Conservation (phyloP, 30 jellyfish, hydroid and myxozoan species). For the Morbakka virulenta region DNA sequence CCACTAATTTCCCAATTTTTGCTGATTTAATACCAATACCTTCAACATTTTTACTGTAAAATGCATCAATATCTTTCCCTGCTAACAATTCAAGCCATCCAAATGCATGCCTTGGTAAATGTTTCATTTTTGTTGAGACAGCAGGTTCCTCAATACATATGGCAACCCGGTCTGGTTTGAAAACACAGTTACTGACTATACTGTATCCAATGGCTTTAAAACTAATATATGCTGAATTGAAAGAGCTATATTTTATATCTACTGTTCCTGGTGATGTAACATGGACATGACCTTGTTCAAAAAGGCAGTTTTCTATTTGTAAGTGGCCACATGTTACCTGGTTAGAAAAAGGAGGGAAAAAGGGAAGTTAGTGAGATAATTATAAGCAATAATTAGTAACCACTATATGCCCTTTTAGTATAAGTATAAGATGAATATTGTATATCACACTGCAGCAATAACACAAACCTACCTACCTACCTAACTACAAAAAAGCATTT, state of each 20-base stretch:
- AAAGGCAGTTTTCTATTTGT: slow-evolving; percentile 61
- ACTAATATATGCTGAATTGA: slow-evolving; percentile 64
- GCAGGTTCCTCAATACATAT: slow-evolving; percentile 75
- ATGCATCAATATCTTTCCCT: slow-evolving; percentile 20
- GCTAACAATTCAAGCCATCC: slow-evolving; percentile 73
- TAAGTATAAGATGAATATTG: no score
- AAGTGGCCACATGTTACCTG: slow-evolving; percentile 74
- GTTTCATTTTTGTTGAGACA: slow-evolving; percentile 15
- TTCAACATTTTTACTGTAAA: slow-evolving; percentile 17
- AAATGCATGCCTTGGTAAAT: slow-evolving; percentile 42
- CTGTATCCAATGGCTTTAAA: slow-evolving; percentile 80
- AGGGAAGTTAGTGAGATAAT: not conserved
- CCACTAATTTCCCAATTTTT: not conserved
- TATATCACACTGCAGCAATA: no score
- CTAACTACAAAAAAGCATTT: no score
- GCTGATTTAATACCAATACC: slow-evolving; percentile 1
- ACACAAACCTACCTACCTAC: no score
- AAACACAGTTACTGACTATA: slow-evolving; percentile 48
- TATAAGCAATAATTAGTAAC: no score
- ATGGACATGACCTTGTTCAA: slow-evolving; percentile 70
- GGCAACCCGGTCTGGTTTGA: slow-evolving; percentile 82
- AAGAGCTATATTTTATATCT: slow-evolving; percentile 60
- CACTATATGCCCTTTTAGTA: no score
- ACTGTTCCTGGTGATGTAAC: slow-evolving; percentile 72
- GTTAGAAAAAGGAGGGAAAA: not conserved